Evolutionary conservation across 1,140 invertebrate species (phyloP), one percentile per base, ranked within the genome.

Genomic region (Apis florea): DNA sequence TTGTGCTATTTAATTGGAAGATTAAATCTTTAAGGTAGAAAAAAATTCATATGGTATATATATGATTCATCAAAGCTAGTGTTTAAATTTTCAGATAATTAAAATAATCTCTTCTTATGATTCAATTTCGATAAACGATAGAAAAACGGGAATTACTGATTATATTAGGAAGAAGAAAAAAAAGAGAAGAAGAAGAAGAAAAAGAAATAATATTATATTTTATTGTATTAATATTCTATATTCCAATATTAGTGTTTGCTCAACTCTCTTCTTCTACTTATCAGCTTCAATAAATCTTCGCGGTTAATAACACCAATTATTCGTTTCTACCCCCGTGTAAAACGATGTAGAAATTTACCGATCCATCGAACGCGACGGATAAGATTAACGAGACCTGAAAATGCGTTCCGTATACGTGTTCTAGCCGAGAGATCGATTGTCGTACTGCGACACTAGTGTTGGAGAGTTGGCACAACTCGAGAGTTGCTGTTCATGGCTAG

Each of bases 361-460:
- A 69, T 24, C 51, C 17, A 31, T n/a, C 26, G 26, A 47, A 82
- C 63, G 49, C 66, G 56, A 54, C 61, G 26, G 24, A 53, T 4
- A 61, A 87, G 79, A 84, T 70, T 79, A 79, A 83, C 78, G 74
- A 71, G 79, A 70, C 49, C 61, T 68, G 78, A 84, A 81, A 70
- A 84, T 84, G 83, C 78, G 83, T 77, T 67, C 74, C 59, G 77
- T 69, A 70, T 79, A 83, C 74, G 54, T 61, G 85, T 79, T 64
- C 82, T 77, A 56, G 77, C 71, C 31, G 31, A 66, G 79, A 90
- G 89, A 91, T 91, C 89, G 90, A 91, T 91, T 91, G 90, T 90
- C 90, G 88, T 91, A 91, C 86, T 91, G 90, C 90, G 90, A 91
- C 90, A 91, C 83, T 84, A 83, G 85, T 86, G 84, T 90, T 84